A percentile compares a stretch with the other conserved stretches of the same genome.
Conservation (phyloP, 2,888 invertebrate genomes). For the Pollenia labialis region DNA sequence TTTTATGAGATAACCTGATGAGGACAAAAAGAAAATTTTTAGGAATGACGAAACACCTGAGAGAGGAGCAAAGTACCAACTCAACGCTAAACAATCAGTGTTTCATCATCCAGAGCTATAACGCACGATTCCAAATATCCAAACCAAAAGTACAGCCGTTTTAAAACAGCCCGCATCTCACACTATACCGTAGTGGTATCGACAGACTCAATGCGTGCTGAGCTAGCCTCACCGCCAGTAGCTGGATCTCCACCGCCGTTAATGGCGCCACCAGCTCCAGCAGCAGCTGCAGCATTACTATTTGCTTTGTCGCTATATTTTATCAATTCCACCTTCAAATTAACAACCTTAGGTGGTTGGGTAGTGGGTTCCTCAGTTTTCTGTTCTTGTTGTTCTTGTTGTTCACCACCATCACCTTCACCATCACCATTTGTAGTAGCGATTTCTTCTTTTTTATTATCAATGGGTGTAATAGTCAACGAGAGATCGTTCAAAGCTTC, state of each 20-base stretch:
- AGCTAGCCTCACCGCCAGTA: constrained; percentile 76
- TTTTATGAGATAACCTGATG: background rate
- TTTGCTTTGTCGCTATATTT: constrained; percentile 79
- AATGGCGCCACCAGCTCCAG: constrained; percentile 73
- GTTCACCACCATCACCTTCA: constrained; percentile 70
- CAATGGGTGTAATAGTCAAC: constrained; percentile 78
- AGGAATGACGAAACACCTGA: constrained; percentile 50
- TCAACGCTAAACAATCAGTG: constrained; percentile 66
- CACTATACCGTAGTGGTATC: constrained; percentile 84
- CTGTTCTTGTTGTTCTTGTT: constrained; percentile 69
- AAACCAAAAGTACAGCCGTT: constrained; percentile 83
- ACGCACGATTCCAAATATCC: constrained; percentile 81
- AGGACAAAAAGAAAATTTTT: constrained; percentile 19
- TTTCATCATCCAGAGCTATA: constrained; percentile 70
- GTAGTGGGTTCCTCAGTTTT: constrained; percentile 21
- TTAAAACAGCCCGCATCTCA: constrained; percentile 81
- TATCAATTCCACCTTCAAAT: constrained; percentile 81
- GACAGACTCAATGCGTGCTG: constrained; percentile 82
- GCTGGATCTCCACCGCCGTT: constrained; percentile 73
- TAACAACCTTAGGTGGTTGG: constrained; percentile 74
- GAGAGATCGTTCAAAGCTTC: constrained; percentile 82
- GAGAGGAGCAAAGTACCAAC: constrained; percentile 43
- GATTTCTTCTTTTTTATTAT: constrained; percentile 60
- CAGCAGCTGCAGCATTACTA: constrained; percentile 55
- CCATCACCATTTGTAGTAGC: constrained; percentile 70